Conservation (phyloP, 2,113 vertebrate species). For the Guaruba guarouba region DNA sequence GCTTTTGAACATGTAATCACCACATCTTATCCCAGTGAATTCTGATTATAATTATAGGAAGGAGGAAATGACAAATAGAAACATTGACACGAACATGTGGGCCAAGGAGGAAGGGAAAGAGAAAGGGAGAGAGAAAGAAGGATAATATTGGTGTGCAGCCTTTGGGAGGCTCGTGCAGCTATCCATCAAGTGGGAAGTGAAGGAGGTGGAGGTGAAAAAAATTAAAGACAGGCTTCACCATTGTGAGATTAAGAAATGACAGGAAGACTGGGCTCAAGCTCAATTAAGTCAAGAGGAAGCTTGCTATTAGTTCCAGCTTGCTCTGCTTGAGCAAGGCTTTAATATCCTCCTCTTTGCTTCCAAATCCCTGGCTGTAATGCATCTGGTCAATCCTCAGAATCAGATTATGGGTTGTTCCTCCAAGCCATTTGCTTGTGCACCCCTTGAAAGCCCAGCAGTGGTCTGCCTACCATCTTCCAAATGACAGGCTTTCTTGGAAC, state of each 20-base stretch:
- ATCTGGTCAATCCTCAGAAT: not conserved
- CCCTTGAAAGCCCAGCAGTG: not conserved
- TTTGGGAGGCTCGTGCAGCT: not conserved
- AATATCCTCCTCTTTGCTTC: not conserved
- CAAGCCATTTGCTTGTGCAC: not conserved
- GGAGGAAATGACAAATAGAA: not conserved
- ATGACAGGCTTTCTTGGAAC: not conserved
- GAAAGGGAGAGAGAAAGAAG: not conserved
- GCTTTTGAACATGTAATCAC: not conserved
- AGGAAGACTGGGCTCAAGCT: not conserved
- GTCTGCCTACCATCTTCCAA: not conserved
- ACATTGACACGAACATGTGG: not conserved
- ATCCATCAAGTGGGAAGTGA: not conserved
- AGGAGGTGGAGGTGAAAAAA: not conserved
- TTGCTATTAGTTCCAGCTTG: not conserved
- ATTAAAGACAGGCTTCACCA: not conserved
- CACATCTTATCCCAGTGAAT: not conserved
- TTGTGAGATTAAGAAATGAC: not conserved
- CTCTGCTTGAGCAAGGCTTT: not conserved
- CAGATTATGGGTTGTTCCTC: not conserved
- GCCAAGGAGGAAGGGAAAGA: not conserved
- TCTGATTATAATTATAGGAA: not conserved
- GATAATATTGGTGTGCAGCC: not conserved
- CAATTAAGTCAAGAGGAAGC: rapidly evolving
- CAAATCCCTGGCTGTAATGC: not conserved